These are phyloP conservation scores for Rissa tridactyla DNA, from an alignment of 2,113 vertebrate species.

Conservation along the genomic window DNA sequence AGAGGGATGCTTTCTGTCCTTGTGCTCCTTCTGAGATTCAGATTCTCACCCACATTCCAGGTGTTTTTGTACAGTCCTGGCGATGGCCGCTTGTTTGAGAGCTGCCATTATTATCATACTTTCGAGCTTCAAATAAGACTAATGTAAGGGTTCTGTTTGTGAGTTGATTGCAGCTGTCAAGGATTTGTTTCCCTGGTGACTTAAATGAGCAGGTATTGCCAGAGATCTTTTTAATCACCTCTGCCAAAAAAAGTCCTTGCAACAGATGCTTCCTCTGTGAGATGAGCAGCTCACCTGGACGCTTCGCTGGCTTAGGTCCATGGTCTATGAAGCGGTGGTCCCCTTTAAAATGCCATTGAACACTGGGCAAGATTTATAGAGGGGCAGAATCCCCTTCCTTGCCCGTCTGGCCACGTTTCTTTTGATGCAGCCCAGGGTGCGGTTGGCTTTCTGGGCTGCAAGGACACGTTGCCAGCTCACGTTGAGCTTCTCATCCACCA, in stretches of 20 bases:
- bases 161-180: neutral
- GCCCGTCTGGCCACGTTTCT: no score
- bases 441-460: no score
- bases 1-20: neutral
- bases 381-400: no score
- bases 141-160: neutral
- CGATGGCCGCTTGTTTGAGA: neutral
- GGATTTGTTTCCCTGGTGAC: neutral
- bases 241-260: neutral
- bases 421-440: no score
- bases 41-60: fast-evolving
- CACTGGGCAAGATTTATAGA: neutral
- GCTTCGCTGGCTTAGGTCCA: neutral
- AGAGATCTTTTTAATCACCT: neutral
- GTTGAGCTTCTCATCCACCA: no score
- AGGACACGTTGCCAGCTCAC: no score
- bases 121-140: neutral
- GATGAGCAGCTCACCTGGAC: neutral
- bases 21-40: fast-evolving
- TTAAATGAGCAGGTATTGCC: neutral
- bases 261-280: neutral
- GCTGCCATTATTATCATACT: neutral
- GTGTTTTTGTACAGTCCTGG: neutral
- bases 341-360: neutral
- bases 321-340: neutral